These are phyloP conservation scores for Cyrtorhinus lividipennis DNA, from an alignment of 1,140 invertebrate genomes.

Conservation along the genomic window DNA sequence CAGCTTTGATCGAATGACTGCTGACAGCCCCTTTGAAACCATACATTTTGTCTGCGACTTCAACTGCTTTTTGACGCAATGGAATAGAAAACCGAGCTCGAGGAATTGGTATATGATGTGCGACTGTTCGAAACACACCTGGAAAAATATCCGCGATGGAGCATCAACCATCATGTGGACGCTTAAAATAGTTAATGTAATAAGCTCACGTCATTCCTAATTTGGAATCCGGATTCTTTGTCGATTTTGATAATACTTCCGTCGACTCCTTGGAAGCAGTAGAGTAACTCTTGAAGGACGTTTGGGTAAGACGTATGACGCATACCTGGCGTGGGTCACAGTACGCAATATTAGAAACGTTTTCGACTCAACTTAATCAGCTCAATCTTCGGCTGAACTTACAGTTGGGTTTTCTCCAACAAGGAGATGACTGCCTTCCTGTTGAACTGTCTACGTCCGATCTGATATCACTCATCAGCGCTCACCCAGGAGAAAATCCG, in stretches of 20 bases:
- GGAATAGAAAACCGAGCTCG: neutral
- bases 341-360: neutral
- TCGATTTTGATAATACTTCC: neutral
- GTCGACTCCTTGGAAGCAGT: neutral
- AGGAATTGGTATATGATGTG: neutral
- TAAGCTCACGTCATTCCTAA: neutral
- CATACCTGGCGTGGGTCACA: neutral
- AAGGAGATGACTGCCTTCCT: too few species aligned
- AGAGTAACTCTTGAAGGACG: neutral
- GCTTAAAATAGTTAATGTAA: neutral
- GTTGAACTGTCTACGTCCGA: too few species aligned
- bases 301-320: neutral
- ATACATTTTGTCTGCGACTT: neutral
- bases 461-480: too few species aligned
- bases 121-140: neutral
- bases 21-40: neutral
- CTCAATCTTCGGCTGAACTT: neutral
- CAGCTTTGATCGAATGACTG: neutral
- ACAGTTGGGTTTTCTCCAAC: neutral
- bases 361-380: neutral
- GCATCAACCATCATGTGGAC: neutral
- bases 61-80: neutral
- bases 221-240: neutral
- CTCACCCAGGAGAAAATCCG: too few species aligned
- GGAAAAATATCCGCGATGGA: neutral